Evolutionary conservation across 2,113 vertebrate species (phyloP).

Genomic region (Hiodon alosoides): DNA sequence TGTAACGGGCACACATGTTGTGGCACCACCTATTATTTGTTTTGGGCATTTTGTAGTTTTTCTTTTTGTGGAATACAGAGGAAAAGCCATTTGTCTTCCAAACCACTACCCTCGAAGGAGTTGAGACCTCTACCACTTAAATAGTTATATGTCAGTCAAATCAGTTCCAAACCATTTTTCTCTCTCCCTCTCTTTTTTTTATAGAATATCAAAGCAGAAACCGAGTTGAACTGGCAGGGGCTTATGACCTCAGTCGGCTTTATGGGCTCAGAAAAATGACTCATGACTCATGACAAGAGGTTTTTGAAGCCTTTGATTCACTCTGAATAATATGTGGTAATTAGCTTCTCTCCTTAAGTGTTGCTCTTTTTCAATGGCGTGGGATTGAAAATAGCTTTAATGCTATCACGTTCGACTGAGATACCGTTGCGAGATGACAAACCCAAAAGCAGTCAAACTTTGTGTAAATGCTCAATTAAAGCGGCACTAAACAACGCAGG

Average conservation of each 20-base stretch:
- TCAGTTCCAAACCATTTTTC: conserved; percentile 25
- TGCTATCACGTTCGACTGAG: conserved; percentile 17
- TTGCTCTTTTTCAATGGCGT: conserved; percentile 23
- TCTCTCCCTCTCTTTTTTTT: conserved; percentile 15
- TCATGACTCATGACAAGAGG: conserved; percentile 34
- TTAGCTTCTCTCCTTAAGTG: conserved; percentile 30
- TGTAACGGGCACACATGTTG: neutral
- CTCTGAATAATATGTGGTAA: conserved; percentile 38
- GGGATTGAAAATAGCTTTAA: conserved; percentile 20
- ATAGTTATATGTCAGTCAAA: conserved; percentile 33
- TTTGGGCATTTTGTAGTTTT: conserved; percentile 3
- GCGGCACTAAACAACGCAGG: neutral
- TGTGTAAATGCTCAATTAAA: neutral
- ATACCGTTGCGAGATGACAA: neutral
- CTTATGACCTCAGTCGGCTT: conserved; percentile 23
- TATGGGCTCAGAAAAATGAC: conserved; percentile 29
- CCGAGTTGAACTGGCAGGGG: conserved; percentile 31
- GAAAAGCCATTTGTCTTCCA: conserved; percentile 8
- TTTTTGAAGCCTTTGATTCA: conserved; percentile 38
- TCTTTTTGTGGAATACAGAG: conserved; percentile 5
- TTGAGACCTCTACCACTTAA: conserved; percentile 17
- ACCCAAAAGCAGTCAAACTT: neutral
- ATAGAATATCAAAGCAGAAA: conserved; percentile 24
- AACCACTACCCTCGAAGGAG: conserved; percentile 20
- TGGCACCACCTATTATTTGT: neutral